phyloP scores from a whole-genome alignment of 2,113 vertebrate genomes.

The Syngnathus typhle region DNA sequence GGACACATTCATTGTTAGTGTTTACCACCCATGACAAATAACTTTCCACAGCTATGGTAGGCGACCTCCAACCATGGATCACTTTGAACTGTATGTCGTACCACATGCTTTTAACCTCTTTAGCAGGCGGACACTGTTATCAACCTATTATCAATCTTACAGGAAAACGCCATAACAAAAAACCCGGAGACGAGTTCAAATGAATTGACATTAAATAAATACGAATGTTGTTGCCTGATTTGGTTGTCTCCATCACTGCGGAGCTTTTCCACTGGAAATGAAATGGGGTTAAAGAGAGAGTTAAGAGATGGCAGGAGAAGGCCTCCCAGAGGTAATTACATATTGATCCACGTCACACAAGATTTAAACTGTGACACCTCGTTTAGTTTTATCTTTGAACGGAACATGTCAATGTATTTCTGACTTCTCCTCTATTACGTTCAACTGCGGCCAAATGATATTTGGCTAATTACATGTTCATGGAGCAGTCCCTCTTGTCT shows the following conservation, averaged over 20 bases:
- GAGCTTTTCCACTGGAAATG: conserved; percentile 16
- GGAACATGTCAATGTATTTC: conserved; percentile 31
- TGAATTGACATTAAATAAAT: conserved; percentile 23
- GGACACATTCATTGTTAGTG: neutral
- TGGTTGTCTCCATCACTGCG: conserved; percentile 16
- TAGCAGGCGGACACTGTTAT: neutral
- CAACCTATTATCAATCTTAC: neutral
- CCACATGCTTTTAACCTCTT: neutral
- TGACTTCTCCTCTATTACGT: conserved; percentile 25
- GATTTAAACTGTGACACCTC: conserved; percentile 58
- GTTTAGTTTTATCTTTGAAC: conserved; percentile 54
- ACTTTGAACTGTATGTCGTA: conserved; percentile 13
- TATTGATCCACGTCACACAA: conserved; percentile 62
- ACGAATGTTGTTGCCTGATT: conserved; percentile 1
- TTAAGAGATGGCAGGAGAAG: conserved; percentile 28
- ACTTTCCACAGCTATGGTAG: neutral
- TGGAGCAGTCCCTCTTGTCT: conserved; percentile 43
- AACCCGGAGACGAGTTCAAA: neutral
- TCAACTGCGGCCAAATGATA: conserved; percentile 49
- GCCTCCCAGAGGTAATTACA: conserved; percentile 58
- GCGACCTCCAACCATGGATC: conserved; percentile 6
- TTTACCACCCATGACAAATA: neutral
- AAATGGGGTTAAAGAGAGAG: conserved; percentile 48
- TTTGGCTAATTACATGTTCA: conserved; percentile 63
- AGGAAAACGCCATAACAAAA: conserved; percentile 14